phyloP scores from a whole-genome alignment of 2,888 invertebrate species.

The Villa cingulata region DNA sequence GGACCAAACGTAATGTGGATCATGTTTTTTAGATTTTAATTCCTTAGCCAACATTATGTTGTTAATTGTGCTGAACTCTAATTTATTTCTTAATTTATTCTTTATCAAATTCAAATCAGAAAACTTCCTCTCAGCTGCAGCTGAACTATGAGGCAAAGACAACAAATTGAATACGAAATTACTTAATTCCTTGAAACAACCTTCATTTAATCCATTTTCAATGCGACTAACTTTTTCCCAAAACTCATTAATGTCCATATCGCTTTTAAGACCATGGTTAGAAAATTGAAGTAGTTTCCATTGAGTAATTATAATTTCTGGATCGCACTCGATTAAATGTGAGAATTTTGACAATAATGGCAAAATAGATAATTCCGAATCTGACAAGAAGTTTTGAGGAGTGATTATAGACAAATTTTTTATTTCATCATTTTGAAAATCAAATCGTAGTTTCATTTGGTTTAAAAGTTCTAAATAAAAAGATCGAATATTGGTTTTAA shows the following conservation, averaged over 20 bases:
- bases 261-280: too few species aligned
- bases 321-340: conserved; percentile 1
- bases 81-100: background rate
- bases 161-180: background rate
- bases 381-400: background rate
- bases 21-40: too few species aligned
- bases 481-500: too few species aligned
- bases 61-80: background rate
- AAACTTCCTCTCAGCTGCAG: conserved; percentile 1
- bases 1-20: background rate
- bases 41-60: background rate
- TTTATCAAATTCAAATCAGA: background rate
- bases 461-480: background rate
- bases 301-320: conserved; percentile 4
- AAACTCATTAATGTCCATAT: background rate
- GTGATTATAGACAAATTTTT: background rate
- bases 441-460: conserved; percentile 2
- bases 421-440: conserved; percentile 2
- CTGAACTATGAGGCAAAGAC: background rate
- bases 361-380: too few species aligned
- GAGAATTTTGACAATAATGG: background rate
- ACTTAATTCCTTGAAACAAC: conserved; percentile 1
- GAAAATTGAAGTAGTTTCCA: background rate
- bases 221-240: conserved; percentile 1
- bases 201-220: background rate